These are phyloP conservation scores for Tetragonula clypearis DNA, from an alignment of 1,140 invertebrate genomes.

Conservation along the genomic window DNA sequence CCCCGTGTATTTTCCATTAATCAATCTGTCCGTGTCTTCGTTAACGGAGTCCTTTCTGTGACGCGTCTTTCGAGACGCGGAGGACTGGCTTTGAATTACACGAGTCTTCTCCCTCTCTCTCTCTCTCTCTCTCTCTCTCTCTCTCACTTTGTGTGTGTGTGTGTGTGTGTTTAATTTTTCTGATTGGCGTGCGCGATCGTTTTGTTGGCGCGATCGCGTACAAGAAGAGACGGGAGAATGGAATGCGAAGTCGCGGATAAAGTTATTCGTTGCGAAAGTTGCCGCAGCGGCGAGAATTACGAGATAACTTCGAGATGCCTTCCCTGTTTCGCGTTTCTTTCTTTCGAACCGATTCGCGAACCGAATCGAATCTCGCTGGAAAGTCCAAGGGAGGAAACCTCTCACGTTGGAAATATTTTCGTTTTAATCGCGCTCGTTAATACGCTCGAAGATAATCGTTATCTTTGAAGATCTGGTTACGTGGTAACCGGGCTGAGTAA, in stretches of 20 bases:
- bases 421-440: background rate
- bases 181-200: slow-evolving; percentile 5
- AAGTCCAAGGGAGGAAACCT: background rate
- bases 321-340: background rate
- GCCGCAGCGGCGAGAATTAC: background rate
- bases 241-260: background rate
- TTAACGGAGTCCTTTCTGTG: slow-evolving; percentile 4
- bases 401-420: background rate
- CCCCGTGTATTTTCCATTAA: slow-evolving; percentile 46
- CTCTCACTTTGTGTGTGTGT: too few species aligned
- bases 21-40: slow-evolving; percentile 48
- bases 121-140: background rate
- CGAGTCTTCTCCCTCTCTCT: background rate
- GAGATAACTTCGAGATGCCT: background rate
- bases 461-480: background rate
- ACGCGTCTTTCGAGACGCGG: slow-evolving; percentile 8
- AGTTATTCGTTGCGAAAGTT: slow-evolving; percentile 1
- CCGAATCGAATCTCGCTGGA: background rate
- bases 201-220: background rate
- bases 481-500: background rate
- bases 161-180: slow-evolving; percentile 2
- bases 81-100: slow-evolving; percentile 1
- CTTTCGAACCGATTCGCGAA: background rate
- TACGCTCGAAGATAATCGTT: background rate
- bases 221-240: background rate